Percentiles rank a stretch among this genome's conserved stretches.
These are phyloP conservation scores for Listronotus oregonensis DNA, from an alignment of 1,140 invertebrate genomes.

Conservation along the genomic window DNA sequence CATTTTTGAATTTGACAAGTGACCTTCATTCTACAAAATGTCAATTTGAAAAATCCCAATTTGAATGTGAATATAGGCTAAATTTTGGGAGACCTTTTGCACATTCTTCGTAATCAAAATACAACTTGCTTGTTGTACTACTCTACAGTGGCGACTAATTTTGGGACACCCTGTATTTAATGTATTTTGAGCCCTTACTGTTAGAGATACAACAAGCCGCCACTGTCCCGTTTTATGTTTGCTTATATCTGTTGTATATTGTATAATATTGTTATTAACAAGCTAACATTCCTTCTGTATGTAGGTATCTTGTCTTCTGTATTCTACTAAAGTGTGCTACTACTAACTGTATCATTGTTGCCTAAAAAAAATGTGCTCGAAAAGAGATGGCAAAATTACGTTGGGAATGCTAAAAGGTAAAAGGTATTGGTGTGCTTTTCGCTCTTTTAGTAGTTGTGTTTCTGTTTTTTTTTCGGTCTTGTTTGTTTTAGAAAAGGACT, in stretches of 20 bases:
- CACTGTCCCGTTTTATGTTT: no score
- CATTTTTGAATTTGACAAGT: no score
- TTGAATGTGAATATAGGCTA: no score
- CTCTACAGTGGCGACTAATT: no score
- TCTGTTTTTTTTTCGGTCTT: not conserved
- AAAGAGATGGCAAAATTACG: slow-evolving; percentile 53
- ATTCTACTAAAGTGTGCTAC: slow-evolving; percentile 5
- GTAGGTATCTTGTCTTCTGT: not conserved
- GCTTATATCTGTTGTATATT: no score
- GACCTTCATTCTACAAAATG: no score
- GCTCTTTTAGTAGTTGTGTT: slow-evolving; percentile 1
- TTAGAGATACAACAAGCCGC: no score
- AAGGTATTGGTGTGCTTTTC: slow-evolving; percentile 42
- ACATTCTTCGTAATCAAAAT: no score
- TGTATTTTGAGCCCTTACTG: no score
- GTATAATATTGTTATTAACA: slow-evolving; percentile 9
- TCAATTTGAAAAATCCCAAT: no score
- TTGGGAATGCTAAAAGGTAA: slow-evolving; percentile 57
- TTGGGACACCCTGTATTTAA: not conserved
- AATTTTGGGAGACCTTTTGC: no score
- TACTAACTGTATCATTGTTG: slow-evolving; percentile 5
- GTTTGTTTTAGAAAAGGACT: not conserved
- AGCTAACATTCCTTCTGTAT: not conserved
- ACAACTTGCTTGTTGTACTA: no score
- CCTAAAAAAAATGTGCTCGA: slow-evolving; percentile 33